A percentile compares a stretch with the other conserved stretches of the same genome.
phyloP scores from a whole-genome alignment of 1,140 invertebrate genomes.

The Caerostris darwini region DNA sequence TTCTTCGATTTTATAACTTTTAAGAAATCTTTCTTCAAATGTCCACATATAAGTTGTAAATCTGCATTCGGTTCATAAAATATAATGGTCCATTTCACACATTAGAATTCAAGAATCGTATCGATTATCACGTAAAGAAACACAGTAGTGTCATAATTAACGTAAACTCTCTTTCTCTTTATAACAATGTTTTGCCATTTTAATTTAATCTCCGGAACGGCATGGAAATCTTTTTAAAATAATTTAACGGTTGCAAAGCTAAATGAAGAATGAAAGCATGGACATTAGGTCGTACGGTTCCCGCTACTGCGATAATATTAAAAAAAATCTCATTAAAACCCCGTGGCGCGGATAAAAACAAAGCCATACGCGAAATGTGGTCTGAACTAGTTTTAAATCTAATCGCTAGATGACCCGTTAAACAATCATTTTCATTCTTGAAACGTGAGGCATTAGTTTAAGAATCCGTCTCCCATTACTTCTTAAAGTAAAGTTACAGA shows the following conservation, averaged over 20 bases:
- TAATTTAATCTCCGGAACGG: background rate
- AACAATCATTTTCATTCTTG: constrained; percentile 67
- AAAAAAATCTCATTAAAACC: constrained; percentile 59
- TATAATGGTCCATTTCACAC: background rate
- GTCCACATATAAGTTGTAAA: no score
- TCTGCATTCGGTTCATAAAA: background rate
- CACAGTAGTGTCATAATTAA: background rate
- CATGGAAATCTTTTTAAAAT: constrained; percentile 29
- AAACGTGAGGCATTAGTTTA: constrained; percentile 55
- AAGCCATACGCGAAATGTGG: constrained; percentile 13
- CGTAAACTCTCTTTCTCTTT: background rate
- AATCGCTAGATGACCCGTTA: constrained; percentile 66
- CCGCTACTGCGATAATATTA: background rate
- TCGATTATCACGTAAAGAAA: background rate
- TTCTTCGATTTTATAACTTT: no score
- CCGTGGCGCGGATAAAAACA: constrained; percentile 38
- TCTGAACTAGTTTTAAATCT: constrained; percentile 49
- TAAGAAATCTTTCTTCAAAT: no score
- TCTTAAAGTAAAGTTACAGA: background rate
- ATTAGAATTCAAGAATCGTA: background rate
- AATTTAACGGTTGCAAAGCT: background rate
- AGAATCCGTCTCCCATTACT: constrained; percentile 39
- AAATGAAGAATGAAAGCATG: constrained; percentile 46
- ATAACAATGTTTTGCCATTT: constrained; percentile 17
- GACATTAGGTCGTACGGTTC: constrained; percentile 25